A percentile compares a stretch with the other conserved stretches of the same genome.
Evolutionary conservation across 2,888 invertebrate genomes (phyloP).

Genomic region (Hypolimnas misippus): DNA sequence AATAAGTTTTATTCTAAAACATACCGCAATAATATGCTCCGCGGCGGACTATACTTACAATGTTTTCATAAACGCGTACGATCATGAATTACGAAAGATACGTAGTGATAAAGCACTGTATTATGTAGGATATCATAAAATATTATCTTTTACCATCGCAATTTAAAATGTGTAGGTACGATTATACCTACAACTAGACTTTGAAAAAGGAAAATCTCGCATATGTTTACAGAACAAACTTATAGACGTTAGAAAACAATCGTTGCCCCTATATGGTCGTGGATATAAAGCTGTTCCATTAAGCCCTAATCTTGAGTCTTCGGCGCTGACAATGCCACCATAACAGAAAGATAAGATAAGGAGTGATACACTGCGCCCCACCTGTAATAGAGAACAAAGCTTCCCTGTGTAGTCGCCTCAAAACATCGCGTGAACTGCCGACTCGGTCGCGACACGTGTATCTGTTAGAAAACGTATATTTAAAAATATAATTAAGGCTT

Average conservation of each 20-base stretch:
- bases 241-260: neutral
- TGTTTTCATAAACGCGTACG: neutral
- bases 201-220: neutral
- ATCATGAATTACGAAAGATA: neutral
- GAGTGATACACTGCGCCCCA: slow-evolving; percentile 53
- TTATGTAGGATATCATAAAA: too few relatives aligned
- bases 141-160: too few relatives aligned
- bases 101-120: too few relatives aligned
- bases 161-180: too few relatives aligned
- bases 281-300: slow-evolving; percentile 36
- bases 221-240: slow-evolving; percentile 1
- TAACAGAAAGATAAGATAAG: slow-evolving; percentile 64
- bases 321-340: slow-evolving; percentile 56
- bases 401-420: slow-evolving; percentile 24
- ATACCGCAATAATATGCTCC: slow-evolving; percentile 6
- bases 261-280: slow-evolving; percentile 9
- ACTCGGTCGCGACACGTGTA: neutral
- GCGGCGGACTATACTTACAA: neutral
- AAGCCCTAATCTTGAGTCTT: slow-evolving; percentile 46
- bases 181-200: too few relatives aligned
- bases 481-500: neutral
- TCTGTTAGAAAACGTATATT: neutral
- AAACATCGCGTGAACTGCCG: slow-evolving; percentile 12
- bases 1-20: slow-evolving; percentile 42
- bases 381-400: slow-evolving; percentile 30